Evolutionary conservation across 2,888 invertebrate genomes (phyloP), one percentile per base, ranked within the genome.

Genomic region (Leptura quadrifasciata): DNA sequence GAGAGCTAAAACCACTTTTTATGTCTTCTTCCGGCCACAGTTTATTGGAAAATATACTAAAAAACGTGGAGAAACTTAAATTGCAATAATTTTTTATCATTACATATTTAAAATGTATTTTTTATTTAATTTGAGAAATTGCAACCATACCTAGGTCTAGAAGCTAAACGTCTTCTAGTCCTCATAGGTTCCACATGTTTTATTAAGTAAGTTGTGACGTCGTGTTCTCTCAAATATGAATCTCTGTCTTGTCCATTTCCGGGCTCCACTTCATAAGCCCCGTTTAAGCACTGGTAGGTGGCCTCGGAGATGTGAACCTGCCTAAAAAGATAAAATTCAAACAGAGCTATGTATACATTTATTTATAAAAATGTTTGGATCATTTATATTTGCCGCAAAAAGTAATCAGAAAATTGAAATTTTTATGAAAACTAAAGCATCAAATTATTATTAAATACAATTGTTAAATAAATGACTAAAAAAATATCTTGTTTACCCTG

Each of bases 301-400:
- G 96, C 94, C 83, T 95, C 94, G 0, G 98, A 98, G 86, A 99
- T 98, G 89, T 99, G 99, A 1, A 99, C 98, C 72, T 98, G 94
- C 9, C 98, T 98, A 87, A n/a, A 81, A 80, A 52, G 63, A 64
- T 24, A 61, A 70, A 15, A 39, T 1, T 12, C 12, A 6, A 3
- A 15, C 10, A 15, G 12, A 39, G 15, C 10, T 39, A 39, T 9
- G 27, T 31, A 31, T 2, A 31, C 24, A n/a, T n/a, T n/a, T n/a
- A n/a, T n/a, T n/a, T n/a, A n/a, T n/a, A n/a, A n/a, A n/a, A n/a
- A n/a, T n/a, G n/a, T n/a, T n/a, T n/a, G n/a, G n/a, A n/a, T n/a
- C n/a, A n/a, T n/a, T n/a, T n/a, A n/a, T n/a, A n/a, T n/a, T n/a
- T n/a, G n/a, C n/a, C n/a, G n/a, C n/a, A n/a, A n/a, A n/a, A n/a